Conservation (phyloP, 2,113 vertebrate species). For the Natator depressus region DNA sequence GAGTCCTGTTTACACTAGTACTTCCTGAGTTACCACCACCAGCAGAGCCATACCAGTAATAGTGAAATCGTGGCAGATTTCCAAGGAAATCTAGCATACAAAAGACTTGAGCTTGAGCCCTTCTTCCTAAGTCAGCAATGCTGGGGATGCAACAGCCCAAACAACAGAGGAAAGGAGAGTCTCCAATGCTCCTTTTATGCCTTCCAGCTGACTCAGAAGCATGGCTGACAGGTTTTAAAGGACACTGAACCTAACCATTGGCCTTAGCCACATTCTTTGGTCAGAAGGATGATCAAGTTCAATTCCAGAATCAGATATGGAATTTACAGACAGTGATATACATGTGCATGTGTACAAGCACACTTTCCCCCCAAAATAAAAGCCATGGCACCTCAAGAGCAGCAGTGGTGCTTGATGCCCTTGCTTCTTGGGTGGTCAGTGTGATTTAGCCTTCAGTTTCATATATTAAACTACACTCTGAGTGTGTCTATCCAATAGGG, state of each 20-base stretch:
- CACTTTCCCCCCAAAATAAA: background rate
- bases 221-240: too few species aligned
- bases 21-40: accelerated
- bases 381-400: background rate
- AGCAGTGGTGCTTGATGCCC: background rate
- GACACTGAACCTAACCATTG: too few species aligned
- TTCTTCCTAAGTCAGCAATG: accelerated
- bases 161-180: background rate
- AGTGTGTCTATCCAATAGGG: background rate
- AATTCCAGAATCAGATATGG: too few species aligned
- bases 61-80: background rate
- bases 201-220: background rate
- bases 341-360: background rate
- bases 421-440: background rate
- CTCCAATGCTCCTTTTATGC: background rate
- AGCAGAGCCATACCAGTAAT: background rate
- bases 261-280: too few species aligned
- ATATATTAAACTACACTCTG: background rate
- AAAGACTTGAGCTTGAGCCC: background rate
- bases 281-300: too few species aligned
- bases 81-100: background rate
- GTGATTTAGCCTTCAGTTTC: background rate
- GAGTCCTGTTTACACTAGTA: background rate
- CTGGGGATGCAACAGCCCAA: background rate
- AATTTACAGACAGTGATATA: too few species aligned